These are phyloP conservation scores for Charina bottae DNA, from an alignment of 2,113 vertebrate genomes.

Conservation along the genomic window DNA sequence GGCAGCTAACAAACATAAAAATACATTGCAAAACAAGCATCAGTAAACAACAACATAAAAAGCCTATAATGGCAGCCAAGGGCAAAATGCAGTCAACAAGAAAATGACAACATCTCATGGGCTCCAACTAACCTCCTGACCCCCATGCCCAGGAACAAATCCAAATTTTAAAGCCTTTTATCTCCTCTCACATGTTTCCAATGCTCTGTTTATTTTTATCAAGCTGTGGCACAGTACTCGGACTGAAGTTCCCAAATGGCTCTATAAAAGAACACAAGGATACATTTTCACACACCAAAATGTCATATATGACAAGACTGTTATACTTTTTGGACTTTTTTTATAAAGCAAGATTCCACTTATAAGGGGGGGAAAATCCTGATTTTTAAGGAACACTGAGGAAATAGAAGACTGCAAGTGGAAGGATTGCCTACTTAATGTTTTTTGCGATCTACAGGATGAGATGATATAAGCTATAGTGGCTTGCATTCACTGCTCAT, in stretches of 20 bases:
- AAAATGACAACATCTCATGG: neutral
- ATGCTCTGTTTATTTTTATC: neutral
- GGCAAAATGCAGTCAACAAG: neutral
- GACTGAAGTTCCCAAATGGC: neutral
- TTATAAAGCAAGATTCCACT: neutral
- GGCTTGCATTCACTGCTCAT: conserved; percentile 14
- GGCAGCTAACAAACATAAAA: neutral
- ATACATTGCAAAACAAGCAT: neutral
- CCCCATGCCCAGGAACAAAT: neutral
- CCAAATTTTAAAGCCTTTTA: neutral
- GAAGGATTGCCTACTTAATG: conserved; percentile 8
- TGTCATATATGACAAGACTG: neutral
- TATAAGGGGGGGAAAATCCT: neutral
- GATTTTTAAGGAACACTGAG: neutral
- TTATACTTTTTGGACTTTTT: neutral
- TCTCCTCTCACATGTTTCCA: neutral
- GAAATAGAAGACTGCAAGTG: conserved; percentile 7
- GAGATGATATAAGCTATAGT: conserved; percentile 6
- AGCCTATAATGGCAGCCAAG: neutral
- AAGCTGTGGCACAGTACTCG: neutral
- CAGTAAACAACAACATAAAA: neutral
- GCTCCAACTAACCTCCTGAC: neutral
- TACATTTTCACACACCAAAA: neutral
- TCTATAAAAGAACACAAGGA: neutral
- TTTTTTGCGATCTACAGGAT: conserved; percentile 23